phyloP scores from a whole-genome alignment of 2,113 vertebrate genomes.

The Cyrtonyx montezumae region DNA sequence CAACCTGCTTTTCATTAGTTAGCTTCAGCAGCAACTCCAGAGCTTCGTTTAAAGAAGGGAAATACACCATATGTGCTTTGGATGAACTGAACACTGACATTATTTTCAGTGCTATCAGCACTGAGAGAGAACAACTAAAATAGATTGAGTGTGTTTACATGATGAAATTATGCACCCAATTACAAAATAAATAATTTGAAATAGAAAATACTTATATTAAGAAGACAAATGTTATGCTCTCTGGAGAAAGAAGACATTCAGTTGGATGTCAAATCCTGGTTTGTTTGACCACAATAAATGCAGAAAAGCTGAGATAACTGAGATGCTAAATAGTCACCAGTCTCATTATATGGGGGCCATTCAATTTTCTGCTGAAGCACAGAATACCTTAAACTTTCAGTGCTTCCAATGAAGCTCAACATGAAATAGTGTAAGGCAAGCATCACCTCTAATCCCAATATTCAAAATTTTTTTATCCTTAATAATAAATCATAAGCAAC shows the following conservation, averaged over 20 bases:
- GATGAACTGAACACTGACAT: background rate
- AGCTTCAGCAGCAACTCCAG: background rate
- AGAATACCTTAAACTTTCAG: background rate
- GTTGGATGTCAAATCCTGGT: background rate
- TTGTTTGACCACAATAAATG: background rate
- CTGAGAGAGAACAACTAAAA: background rate
- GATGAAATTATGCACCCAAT: background rate
- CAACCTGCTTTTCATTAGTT: background rate
- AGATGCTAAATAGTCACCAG: background rate
- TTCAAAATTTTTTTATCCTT: background rate
- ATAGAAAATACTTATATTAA: background rate
- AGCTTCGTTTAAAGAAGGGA: background rate
- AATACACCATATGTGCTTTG: background rate
- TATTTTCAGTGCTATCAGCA: background rate
- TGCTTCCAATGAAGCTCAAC: too few species aligned
- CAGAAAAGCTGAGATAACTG: background rate
- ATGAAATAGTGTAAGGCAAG: background rate
- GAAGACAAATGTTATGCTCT: background rate
- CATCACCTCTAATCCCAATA: background rate
- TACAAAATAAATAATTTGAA: background rate
- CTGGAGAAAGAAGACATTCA: background rate
- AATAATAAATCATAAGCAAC: too few species aligned
- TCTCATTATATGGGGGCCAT: background rate
- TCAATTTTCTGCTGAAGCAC: background rate
- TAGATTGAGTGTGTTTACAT: background rate